phyloP scores from a whole-genome alignment of 2,797 vertebrate species.

The Gambusia yucatana region DNA sequence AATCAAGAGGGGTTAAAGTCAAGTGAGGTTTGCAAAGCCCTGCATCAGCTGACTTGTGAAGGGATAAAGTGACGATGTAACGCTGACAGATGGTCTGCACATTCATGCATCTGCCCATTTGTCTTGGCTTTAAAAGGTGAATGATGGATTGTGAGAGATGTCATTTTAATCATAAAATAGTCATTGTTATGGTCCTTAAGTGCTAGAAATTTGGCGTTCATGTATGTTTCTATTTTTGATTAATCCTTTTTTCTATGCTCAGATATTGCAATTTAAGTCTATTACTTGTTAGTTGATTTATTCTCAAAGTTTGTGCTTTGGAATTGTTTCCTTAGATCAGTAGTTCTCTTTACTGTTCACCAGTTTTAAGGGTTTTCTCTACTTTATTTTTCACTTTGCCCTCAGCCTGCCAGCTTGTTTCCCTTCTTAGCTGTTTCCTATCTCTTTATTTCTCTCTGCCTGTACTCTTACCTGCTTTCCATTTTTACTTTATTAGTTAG shows the following conservation, averaged over 20 bases:
- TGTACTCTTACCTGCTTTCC: not conserved
- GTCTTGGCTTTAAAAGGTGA: not conserved
- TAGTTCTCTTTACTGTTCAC: not conserved
- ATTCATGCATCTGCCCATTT: not conserved
- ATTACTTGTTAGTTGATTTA: not conserved
- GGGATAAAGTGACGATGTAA: not conserved
- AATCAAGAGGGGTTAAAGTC: not conserved
- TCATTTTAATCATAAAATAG: not conserved
- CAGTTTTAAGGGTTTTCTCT: not conserved
- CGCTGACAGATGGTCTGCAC: not conserved
- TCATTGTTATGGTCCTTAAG: not conserved
- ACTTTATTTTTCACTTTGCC: not conserved
- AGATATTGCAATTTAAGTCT: not conserved
- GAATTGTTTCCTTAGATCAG: not conserved
- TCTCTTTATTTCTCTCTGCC: not conserved
- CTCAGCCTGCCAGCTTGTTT: not conserved
- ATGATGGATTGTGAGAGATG: not conserved
- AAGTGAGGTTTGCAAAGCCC: not conserved
- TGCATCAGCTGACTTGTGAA: not conserved
- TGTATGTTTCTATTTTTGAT: not conserved
- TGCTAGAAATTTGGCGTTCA: not conserved
- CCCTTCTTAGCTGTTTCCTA: not conserved
- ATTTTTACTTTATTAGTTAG: not conserved
- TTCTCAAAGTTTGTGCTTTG: not conserved
- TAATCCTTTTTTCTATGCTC: not conserved